Evolutionary conservation across 2,113 vertebrate genomes (phyloP).

Genomic region (Psophia crepitans): DNA sequence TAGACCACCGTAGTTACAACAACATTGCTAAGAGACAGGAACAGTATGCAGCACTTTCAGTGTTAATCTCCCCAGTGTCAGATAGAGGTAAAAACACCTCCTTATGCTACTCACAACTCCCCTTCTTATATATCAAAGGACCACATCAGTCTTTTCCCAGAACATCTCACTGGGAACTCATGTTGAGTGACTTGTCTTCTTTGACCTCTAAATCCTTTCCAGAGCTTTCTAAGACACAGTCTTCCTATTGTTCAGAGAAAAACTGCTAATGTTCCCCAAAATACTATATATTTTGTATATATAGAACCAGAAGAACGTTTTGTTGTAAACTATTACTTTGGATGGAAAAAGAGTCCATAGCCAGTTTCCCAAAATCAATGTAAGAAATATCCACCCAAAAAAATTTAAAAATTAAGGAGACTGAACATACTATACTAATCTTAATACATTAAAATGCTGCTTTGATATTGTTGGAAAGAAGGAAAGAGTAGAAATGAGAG

Average conservation of each 20-base stretch:
- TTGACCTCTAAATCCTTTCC: constrained; percentile 69
- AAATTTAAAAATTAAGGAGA: background rate
- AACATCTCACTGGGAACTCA: constrained; percentile 61
- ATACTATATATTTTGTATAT: background rate
- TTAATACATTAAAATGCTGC: background rate
- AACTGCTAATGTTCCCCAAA: background rate
- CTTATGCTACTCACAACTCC: constrained; percentile 42
- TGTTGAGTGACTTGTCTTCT: constrained; percentile 67
- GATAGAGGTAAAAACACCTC: constrained; percentile 59
- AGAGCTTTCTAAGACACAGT: constrained; percentile 61
- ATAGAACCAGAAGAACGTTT: background rate
- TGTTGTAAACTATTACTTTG: background rate
- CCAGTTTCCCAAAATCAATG: background rate
- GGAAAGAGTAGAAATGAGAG: background rate
- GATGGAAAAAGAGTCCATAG: background rate
- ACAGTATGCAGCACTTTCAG: constrained; percentile 21
- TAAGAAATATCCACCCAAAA: background rate
- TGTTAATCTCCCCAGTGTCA: constrained; percentile 53
- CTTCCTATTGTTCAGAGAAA: constrained; percentile 43
- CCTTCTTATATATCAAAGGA: constrained; percentile 70
- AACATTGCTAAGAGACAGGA: constrained; percentile 31
- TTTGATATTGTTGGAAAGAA: background rate
- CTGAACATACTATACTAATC: background rate
- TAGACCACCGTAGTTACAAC: constrained; percentile 16
- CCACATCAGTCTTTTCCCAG: constrained; percentile 62